Base-by-base conservation (phyloP, 2,888 invertebrate species). In the Diplolepis rosae region DNA sequence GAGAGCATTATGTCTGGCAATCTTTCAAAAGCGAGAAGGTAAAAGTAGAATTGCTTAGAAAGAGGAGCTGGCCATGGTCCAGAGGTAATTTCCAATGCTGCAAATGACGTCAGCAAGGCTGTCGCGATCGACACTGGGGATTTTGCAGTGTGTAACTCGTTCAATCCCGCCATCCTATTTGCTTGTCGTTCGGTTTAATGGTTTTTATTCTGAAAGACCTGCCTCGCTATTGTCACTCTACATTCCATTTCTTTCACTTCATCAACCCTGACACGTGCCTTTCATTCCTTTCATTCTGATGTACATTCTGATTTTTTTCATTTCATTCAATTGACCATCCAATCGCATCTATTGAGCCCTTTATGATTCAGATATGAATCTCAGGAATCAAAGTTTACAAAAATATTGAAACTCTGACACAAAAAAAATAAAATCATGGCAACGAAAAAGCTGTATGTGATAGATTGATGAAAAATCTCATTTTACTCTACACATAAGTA, bases 31-130 rank as follows among this genome's bases (percentile, higher is more conserved):
- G 22, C 32, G 7, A 28, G 35, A 35, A 35, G 18, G 61, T 39
- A 39, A 61, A 39, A 39, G 39, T 11, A 11, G 39, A 24, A 61
- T 39, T 61, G n/a, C n/a, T 61, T 18, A 61, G n/a, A 61, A 61
- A 35, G 61, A 35, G 56, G 22, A 66, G 70, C 71, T 74, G 74
- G 74, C 74, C 67, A 52, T 71, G 65, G 71, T 71, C 74, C 74
- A 74, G 71, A 70, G 71, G 71, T 74, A 70, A 71, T 74, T 74
- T 67, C 69, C 65, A 74, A 74, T 74, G 71, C 71, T 65, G 66
- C 35, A 68, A 69, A 70, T 70, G 69, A 70, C 68, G 65, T 65
- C 61, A 70, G 35, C 66, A 74, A 72, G 74, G 42, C 54, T 56
- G 67, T 69, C 68, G 30, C 61, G 66, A 48, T 66, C 69, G 71